A percentile compares a stretch with the other conserved stretches of the same genome.
These are phyloP conservation scores for Gymnoscopelus braueri DNA, from an alignment of 2,797 vertebrate genomes.

Conservation along the genomic window DNA sequence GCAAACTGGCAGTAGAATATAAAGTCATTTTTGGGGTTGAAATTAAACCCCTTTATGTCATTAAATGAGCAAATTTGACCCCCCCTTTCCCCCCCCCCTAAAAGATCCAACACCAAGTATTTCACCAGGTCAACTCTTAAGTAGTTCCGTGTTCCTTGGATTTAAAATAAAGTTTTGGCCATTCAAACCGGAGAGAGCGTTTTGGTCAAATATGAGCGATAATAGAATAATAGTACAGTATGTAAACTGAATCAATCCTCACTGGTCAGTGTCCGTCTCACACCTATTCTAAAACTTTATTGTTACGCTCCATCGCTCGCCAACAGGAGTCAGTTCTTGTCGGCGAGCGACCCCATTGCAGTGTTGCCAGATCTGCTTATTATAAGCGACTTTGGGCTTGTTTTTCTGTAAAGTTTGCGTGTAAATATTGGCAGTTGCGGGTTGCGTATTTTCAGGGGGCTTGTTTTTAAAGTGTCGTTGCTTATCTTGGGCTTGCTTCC, in stretches of 20 bases:
- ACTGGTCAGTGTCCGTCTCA: slow-evolving; percentile 10
- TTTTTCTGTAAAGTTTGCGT: too few relatives aligned
- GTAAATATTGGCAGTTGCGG: too few relatives aligned
- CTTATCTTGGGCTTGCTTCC: too few relatives aligned
- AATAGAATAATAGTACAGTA: slow-evolving; percentile 29
- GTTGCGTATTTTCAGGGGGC: too few relatives aligned
- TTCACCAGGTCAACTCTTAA: slow-evolving; percentile 18
- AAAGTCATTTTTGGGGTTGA: slow-evolving; percentile 49
- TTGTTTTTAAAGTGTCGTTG: too few relatives aligned
- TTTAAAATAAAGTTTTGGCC: slow-evolving; percentile 40
- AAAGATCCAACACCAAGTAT: slow-evolving; percentile 22
- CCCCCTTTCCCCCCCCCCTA: too few relatives aligned
- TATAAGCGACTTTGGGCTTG: too few relatives aligned
- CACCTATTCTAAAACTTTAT: neutral
- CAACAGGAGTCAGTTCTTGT: too few relatives aligned
- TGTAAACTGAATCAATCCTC: slow-evolving; percentile 12
- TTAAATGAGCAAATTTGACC: too few relatives aligned
- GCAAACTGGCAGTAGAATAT: slow-evolving; percentile 26
- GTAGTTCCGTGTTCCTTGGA: slow-evolving; percentile 25
- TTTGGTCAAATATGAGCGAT: slow-evolving; percentile 33
- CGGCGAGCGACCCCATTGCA: too few relatives aligned
- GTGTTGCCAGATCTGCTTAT: too few relatives aligned
- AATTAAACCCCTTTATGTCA: slow-evolving; percentile 21
- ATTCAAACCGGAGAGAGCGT: slow-evolving; percentile 27
- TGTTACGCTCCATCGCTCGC: too few relatives aligned